Base-by-base conservation (phyloP, 2,113 vertebrate genomes). In the Ptychochromis oligacanthus region DNA sequence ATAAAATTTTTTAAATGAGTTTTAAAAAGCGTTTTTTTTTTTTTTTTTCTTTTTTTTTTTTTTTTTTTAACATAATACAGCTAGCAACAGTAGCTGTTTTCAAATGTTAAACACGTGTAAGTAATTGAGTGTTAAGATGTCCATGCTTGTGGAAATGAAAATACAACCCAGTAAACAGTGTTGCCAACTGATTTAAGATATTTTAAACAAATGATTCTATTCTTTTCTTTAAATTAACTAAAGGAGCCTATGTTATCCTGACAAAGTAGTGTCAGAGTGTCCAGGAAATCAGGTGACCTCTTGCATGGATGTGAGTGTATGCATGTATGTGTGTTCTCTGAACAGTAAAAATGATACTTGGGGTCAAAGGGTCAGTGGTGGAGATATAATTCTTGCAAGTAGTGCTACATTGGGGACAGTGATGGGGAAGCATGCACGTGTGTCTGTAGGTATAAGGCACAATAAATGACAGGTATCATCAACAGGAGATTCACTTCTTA, bases 401-500 rank as follows among this genome's bases (percentile, higher is more conserved):
- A 82, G 38, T 80, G 74, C 31, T 76, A 61, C 74, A 79, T 83
- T 83, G 72, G 72, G 34, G 62, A 87, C 55, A 72, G 13, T 15
- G 54, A 26, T 7, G 31, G 0, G 20, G 28, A 67, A 28, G 18
- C 62, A 34, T 74, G 80, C 10, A 74, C 72, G 38, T 57, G 77
- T 67, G 88, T 20, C 57, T 31, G 28, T 0, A 43, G 59, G 84
- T 84, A 58, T 65, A 87, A 85, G 85, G 86, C 77, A 75, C 80
- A 87, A 84, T 88, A 88, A 79, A 92, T 90, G 93, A 91, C 85
- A 84, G 82, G 80, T 52, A 77, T 90, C 90, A 86, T 92, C 88
- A 87, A 86, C 82, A 85, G 88, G 26, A 85, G 84, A 87, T 85
- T 88, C 76, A 86, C 89, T 83, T 93, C 89, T 94, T 95, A 94